A percentile compares a stretch with the other conserved stretches of the same genome.
Evolutionary conservation across 2,113 vertebrate species (phyloP).

Genomic region (Hiodon alosoides): DNA sequence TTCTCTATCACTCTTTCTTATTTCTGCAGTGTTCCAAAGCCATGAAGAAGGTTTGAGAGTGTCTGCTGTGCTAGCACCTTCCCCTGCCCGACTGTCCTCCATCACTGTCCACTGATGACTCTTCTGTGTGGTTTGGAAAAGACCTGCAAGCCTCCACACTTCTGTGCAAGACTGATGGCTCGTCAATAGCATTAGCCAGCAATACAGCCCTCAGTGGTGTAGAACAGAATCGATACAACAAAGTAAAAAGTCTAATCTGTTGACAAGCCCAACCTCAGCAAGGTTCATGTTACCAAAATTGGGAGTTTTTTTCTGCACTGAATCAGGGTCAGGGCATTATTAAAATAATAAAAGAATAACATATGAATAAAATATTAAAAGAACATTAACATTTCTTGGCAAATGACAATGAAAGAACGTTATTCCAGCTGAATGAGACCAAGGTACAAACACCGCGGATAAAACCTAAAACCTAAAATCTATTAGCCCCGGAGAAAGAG

Average conservation of each 20-base stretch:
- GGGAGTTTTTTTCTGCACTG: conserved; percentile 73
- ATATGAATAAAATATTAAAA: conserved; percentile 55
- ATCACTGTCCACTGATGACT: conserved; percentile 85
- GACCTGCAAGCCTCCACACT: conserved; percentile 86
- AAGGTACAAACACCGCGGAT: conserved; percentile 1
- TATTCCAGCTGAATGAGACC: no score
- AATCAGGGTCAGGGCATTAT: conserved; percentile 65
- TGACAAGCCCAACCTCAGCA: conserved; percentile 78
- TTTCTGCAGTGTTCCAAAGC: conserved; percentile 76
- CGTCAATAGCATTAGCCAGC: conserved; percentile 98
- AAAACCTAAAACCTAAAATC: neutral
- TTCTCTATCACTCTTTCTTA: conserved; percentile 63
- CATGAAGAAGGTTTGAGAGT: conserved; percentile 60
- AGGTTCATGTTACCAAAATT: conserved; percentile 81
- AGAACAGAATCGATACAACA: conserved; percentile 88
- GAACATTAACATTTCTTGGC: neutral
- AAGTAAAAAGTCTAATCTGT: conserved; percentile 87
- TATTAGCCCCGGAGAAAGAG: neutral
- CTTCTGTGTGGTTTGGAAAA: conserved; percentile 57
- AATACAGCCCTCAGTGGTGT: conserved; percentile 82
- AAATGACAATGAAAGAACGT: no score
- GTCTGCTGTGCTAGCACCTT: conserved; percentile 80
- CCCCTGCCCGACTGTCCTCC: conserved; percentile 67
- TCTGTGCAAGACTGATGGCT: conserved; percentile 90
- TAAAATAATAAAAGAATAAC: conserved; percentile 53